A percentile compares a stretch with the other conserved stretches of the same genome.
Conservation (phyloP, 2,113 vertebrate genomes). For the Cryptotis parvus region DNA sequence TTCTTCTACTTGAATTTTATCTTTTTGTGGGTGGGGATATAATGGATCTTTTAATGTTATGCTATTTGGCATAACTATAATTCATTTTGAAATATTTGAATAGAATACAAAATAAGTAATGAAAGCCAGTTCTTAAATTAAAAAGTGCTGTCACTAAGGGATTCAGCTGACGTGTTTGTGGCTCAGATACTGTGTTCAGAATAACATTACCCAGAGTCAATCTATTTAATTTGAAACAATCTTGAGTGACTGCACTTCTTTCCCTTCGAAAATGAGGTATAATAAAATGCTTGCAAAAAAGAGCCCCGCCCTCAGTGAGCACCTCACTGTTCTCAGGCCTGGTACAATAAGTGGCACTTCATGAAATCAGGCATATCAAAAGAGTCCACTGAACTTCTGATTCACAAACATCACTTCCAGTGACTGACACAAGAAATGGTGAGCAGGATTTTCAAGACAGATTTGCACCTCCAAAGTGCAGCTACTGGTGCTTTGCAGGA, state of each 20-base stretch:
- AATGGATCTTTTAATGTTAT: background rate
- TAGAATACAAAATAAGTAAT: conserved; percentile 18
- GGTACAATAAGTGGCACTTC: too few species aligned
- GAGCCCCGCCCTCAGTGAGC: too few species aligned
- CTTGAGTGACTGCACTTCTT: conserved; percentile 14
- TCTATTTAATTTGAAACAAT: conserved; percentile 52
- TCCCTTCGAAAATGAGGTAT: too few species aligned
- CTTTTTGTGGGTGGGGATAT: background rate
- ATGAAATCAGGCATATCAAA: too few species aligned
- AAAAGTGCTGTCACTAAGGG: conserved; percentile 50
- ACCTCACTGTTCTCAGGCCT: too few species aligned
- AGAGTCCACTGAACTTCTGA: too few species aligned
- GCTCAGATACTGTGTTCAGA: conserved; percentile 32
- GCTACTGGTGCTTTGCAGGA: too few species aligned
- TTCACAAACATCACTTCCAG: too few species aligned
- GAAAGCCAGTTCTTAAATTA: conserved; percentile 61
- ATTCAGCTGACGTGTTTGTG: conserved; percentile 51
- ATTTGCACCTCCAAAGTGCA: too few species aligned
- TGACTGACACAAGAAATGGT: too few species aligned
- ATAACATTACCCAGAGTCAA: conserved; percentile 46
- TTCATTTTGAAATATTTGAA: conserved; percentile 59
- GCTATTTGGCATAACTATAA: conserved; percentile 21
- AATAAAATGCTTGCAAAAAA: too few species aligned
- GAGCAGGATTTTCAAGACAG: too few species aligned
- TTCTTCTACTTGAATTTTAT: conserved; percentile 15